Percentiles rank a stretch among this genome's conserved stretches.
These are phyloP conservation scores for Dermolepida albohirtum DNA, from an alignment of 2,888 invertebrate genomes.

Conservation along the genomic window DNA sequence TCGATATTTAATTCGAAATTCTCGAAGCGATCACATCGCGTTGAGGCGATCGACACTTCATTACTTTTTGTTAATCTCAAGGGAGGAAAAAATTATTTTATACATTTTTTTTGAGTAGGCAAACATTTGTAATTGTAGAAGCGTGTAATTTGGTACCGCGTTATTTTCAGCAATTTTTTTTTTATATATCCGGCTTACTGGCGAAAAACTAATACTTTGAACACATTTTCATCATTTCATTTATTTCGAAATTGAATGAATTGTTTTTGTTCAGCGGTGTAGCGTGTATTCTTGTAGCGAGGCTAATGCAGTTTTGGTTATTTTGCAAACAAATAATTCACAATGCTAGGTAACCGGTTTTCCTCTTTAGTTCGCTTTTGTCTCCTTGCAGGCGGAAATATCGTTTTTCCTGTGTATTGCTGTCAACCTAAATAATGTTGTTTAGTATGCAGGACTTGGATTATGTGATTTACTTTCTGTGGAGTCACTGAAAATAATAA, in stretches of 20 bases:
- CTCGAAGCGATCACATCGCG: neutral
- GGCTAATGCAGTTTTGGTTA: slow-evolving; percentile 4
- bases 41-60: slow-evolving; percentile 10
- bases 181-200: too few species aligned
- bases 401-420: slow-evolving; percentile 19
- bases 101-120: neutral
- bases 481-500: too few species aligned
- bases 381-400: slow-evolving; percentile 5
- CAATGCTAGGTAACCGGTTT: slow-evolving; percentile 1
- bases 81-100: neutral
- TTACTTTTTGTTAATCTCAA: slow-evolving; percentile 15
- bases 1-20: slow-evolving; percentile 40
- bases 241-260: slow-evolving; percentile 26
- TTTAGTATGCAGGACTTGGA: too few species aligned
- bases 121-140: too few species aligned
- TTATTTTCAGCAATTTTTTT: too few species aligned
- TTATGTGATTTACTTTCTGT: neutral
- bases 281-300: neutral
- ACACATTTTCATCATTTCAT: slow-evolving; percentile 21
- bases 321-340: slow-evolving; percentile 11
- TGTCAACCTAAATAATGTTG: neutral
- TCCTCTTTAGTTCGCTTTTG: slow-evolving; percentile 11
- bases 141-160: too few species aligned
- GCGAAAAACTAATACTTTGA: slow-evolving; percentile 8
- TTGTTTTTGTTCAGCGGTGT: slow-evolving; percentile 15